Evolutionary conservation across 2,888 invertebrate species (phyloP), one percentile per base, ranked within the genome.

Genomic region (Apoda limacodes): DNA sequence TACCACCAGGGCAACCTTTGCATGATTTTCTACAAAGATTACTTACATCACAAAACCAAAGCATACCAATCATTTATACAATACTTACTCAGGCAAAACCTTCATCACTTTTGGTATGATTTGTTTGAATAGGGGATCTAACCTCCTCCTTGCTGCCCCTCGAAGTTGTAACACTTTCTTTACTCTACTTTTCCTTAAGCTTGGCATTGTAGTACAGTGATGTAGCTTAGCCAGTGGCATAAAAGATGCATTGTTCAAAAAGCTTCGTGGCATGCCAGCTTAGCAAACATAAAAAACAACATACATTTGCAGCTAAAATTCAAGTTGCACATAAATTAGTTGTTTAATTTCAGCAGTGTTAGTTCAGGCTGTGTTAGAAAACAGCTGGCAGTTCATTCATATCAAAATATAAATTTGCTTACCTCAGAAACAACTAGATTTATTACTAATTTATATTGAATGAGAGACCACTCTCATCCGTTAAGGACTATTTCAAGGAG

Each of bases 161-260:
- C 74, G 71, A 50, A 78, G 69, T 45, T 64, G 82, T 66, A 85
- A 80, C 38, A 82, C 84, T 74, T 83, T 85, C 76, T 85, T 86
- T 52, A 85, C 70, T 43, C 66, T 70, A 42, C 67, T 69, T 53
- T 78, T 82, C 48, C 74, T 72, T n/a, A n/a, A n/a, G 47, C 76
- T 78, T 22, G 80, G 81, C 45, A 82, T 64, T 30, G 86, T 86
- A 26, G 87, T 87, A 53, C 82, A 80, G 55, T 82, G 83, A 81
- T 87, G 88, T 45, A 86, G 84, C 61, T 85, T 81, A 56, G 84
- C 85, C 58, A 86, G 69, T 52, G 83, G 83, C 52, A 82, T 82
- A 78, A 86, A 86, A 60, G 85, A 84, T 66, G 85, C 84, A 65
- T 83, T 52, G 34, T 52, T 83, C 71, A 84, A 82, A 61, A 72